Conservation (phyloP, 1,140 invertebrate genomes). For the Hestina assimilis region DNA sequence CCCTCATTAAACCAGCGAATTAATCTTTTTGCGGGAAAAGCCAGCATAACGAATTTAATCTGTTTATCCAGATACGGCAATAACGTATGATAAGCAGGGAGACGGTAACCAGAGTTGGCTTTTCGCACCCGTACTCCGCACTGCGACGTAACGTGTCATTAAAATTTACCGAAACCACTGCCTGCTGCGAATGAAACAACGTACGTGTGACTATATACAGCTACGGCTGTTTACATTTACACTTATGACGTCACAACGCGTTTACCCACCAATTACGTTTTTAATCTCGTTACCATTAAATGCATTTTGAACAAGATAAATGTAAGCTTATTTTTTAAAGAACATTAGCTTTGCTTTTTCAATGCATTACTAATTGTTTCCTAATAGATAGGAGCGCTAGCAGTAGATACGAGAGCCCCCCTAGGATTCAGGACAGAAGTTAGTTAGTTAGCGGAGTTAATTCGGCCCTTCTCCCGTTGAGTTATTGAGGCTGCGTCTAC, state of each 20-base stretch:
- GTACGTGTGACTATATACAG: constrained; percentile 23
- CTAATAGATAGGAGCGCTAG: no score
- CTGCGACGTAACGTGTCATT: constrained; percentile 57
- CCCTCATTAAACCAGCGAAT: constrained; percentile 6
- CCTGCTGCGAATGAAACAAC: constrained; percentile 49
- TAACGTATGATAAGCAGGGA: constrained; percentile 31
- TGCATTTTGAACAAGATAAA: constrained; percentile 4
- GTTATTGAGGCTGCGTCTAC: no score
- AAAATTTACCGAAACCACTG: constrained; percentile 59
- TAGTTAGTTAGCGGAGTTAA: no score
- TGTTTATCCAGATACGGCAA: constrained; percentile 22
- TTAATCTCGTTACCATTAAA: constrained; percentile 9
- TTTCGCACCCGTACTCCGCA: constrained; percentile 37
- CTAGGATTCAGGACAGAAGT: no score
- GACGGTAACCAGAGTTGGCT: constrained; percentile 7
- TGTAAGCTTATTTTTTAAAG: no score
- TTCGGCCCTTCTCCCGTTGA: no score
- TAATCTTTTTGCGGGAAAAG: constrained; percentile 14
- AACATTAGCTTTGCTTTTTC: no score
- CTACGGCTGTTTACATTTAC: constrained; percentile 45
- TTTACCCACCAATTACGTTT: constrained; percentile 23
- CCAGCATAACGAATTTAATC: constrained; percentile 25
- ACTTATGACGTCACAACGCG: constrained; percentile 39
- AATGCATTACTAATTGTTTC: no score
- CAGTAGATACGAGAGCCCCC: no score